Conservation (phyloP, 2,797 vertebrate species). For the Dallia pectoralis region DNA sequence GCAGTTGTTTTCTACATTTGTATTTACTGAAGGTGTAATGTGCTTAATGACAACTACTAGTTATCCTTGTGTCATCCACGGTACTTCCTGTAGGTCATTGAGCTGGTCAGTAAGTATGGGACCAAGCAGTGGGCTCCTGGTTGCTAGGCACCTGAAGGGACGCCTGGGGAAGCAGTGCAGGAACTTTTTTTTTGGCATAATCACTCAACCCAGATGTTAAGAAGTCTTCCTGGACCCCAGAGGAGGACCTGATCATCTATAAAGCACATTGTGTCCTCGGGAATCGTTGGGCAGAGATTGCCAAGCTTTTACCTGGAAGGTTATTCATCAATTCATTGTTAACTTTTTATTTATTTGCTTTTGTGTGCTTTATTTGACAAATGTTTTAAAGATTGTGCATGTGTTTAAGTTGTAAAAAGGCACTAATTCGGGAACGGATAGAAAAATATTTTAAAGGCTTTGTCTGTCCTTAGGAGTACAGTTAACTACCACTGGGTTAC, state of each 20-base stretch:
- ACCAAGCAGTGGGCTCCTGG: conserved; percentile 84
- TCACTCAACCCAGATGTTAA: conserved; percentile 89
- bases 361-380: too few species aligned
- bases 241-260: conserved; percentile 90
- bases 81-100: conserved; percentile 81
- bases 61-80: conserved; percentile 12
- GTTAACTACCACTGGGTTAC: too few species aligned
- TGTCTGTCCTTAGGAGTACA: too few species aligned
- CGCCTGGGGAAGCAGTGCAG: conserved; percentile 90
- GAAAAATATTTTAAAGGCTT: too few species aligned
- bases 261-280: conserved; percentile 88
- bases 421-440: too few species aligned
- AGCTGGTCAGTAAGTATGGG: conserved; percentile 85
- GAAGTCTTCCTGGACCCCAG: conserved; percentile 87
- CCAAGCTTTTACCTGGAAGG: conserved; percentile 93
- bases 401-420: too few species aligned
- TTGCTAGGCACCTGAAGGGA: conserved; percentile 85
- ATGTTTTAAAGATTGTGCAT: too few species aligned
- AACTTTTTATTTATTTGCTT: background rate
- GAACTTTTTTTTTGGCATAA: conserved; percentile 92
- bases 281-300: conserved; percentile 93
- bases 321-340: conserved; percentile 43
- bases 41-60: background rate
- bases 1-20: background rate
- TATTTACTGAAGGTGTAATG: background rate